phyloP scores from a whole-genome alignment of 2,888 invertebrate genomes.

The Sericinus montela region DNA sequence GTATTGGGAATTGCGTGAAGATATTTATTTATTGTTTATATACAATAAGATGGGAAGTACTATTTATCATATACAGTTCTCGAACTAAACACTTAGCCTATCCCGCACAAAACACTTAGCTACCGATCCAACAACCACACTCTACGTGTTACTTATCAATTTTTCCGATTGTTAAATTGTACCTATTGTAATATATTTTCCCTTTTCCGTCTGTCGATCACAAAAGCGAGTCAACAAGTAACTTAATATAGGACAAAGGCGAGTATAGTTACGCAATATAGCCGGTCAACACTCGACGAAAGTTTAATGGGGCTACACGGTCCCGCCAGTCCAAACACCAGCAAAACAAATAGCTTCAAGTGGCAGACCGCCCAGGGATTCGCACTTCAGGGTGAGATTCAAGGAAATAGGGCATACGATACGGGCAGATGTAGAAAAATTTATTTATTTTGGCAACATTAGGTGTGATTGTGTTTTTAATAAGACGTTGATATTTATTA shows the following conservation, averaged over 20 bases:
- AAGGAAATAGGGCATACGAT: constrained; percentile 30
- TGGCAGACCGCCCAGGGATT: constrained; percentile 61
- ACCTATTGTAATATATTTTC: too few species aligned
- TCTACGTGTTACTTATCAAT: too few species aligned
- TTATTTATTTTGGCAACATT: constrained; percentile 11
- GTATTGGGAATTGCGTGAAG: too few species aligned
- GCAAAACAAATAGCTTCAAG: constrained; percentile 53
- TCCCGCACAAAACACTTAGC: too few species aligned
- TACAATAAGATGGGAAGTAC: too few species aligned
- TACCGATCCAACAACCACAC: too few species aligned
- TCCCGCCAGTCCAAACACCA: constrained; percentile 44
- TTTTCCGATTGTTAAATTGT: too few species aligned
- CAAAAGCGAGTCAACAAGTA: constrained; percentile 23
- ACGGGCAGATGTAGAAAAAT: constrained; percentile 14
- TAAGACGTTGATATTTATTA: too few species aligned
- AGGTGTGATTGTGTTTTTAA: constrained; percentile 1
- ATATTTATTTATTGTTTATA: too few species aligned
- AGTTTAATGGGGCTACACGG: constrained; percentile 20
- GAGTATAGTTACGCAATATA: constrained; percentile 32
- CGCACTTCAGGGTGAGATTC: constrained; percentile 43
- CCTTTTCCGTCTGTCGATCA: too few species aligned
- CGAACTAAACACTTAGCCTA: too few species aligned
- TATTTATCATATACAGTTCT: too few species aligned
- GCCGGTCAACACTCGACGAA: constrained; percentile 33
- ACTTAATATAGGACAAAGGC: constrained; percentile 31